These are phyloP conservation scores for Diabrotica virgifera DNA, from an alignment of 1,140 invertebrate species.

Conservation along the genomic window DNA sequence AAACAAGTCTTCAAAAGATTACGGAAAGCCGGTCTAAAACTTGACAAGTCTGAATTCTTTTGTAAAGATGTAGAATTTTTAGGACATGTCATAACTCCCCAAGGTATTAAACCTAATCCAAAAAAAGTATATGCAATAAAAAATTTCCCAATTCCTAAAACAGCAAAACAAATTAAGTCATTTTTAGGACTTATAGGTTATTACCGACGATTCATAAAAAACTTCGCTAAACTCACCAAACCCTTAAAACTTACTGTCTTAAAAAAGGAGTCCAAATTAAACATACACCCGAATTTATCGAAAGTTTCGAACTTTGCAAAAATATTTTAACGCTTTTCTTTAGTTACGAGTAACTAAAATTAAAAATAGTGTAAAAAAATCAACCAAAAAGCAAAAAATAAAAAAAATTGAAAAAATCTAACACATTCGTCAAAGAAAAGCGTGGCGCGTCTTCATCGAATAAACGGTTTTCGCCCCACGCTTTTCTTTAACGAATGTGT, in stretches of 20 bases:
- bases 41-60: neutral
- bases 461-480: too few species aligned
- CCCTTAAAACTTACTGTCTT: constrained; percentile 26
- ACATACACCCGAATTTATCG: too few species aligned
- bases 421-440: too few species aligned
- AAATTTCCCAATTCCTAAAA: constrained; percentile 34
- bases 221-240: constrained; percentile 38
- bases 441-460: too few species aligned
- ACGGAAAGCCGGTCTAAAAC: neutral
- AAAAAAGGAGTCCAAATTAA: constrained; percentile 19
- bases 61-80: constrained; percentile 28
- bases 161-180: constrained; percentile 34
- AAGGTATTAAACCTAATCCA: constrained; percentile 31
- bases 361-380: too few species aligned
- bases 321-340: too few species aligned
- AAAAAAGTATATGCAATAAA: constrained; percentile 23
- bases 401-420: too few species aligned
- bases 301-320: too few species aligned
- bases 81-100: constrained; percentile 28
- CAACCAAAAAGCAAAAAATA: too few species aligned
- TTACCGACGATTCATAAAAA: constrained; percentile 35
- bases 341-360: too few species aligned
- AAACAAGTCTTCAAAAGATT: too few species aligned
- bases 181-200: constrained; percentile 36
- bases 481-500: too few species aligned